phyloP scores from a whole-genome alignment of 2,113 vertebrate species.

The Leiothrix lutea region DNA sequence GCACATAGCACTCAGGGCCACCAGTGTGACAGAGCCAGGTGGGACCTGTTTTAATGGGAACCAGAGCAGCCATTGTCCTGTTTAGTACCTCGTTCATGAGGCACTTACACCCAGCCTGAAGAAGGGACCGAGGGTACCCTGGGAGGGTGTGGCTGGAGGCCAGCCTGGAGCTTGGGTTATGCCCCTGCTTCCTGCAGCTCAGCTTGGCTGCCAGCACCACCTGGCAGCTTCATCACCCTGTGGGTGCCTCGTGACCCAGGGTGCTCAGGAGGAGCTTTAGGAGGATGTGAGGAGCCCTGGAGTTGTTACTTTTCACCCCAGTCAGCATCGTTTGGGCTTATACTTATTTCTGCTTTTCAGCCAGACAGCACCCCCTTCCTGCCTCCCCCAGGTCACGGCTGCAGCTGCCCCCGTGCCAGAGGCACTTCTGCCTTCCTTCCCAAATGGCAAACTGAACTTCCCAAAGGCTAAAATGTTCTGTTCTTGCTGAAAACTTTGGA shows the following conservation, averaged over 20 bases:
- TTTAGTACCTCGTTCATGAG: background rate
- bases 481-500: background rate
- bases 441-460: background rate
- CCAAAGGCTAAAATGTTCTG: background rate
- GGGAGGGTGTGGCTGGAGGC: background rate
- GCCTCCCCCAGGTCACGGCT: background rate
- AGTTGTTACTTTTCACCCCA: background rate
- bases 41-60: background rate
- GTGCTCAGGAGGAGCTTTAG: background rate
- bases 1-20: background rate
- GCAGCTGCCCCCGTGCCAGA: background rate
- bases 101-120: background rate
- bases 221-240: background rate
- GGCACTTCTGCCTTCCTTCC: background rate
- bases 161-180: background rate
- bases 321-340: background rate
- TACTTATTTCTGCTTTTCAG: background rate
- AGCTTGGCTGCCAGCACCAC: background rate
- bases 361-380: background rate
- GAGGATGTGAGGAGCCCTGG: background rate
- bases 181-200: background rate
- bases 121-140: rapidly evolving
- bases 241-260: rapidly evolving
- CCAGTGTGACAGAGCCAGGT: background rate
- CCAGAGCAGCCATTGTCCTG: rapidly evolving